Percentiles rank a stretch among this genome's conserved stretches.
phyloP scores from a whole-genome alignment of 2,888 invertebrate species.

The Tupiocoris notatus region DNA sequence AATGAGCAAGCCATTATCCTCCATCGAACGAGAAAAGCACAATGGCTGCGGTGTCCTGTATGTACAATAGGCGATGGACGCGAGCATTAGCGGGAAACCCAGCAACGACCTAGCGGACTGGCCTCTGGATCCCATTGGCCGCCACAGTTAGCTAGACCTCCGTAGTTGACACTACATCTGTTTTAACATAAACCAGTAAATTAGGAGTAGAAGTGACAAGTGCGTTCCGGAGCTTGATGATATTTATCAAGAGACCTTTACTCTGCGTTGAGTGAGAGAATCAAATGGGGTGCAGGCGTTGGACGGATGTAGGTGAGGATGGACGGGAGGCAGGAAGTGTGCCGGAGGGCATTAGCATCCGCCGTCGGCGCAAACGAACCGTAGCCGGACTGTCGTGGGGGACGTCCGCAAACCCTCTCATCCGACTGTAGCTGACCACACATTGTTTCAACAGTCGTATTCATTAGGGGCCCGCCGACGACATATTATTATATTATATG shows the following conservation, averaged over 20 bases:
- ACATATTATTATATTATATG: conserved; percentile 40
- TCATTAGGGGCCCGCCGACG: conserved; percentile 23
- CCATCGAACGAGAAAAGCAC: conserved; percentile 10
- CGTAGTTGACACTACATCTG: conserved; percentile 37
- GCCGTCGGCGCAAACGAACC: conserved; percentile 38
- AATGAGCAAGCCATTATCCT: not conserved
- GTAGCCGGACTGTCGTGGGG: not conserved
- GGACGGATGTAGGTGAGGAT: not conserved
- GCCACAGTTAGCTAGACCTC: not conserved
- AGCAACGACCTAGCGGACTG: conserved; percentile 7
- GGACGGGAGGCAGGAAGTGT: conserved; percentile 24
- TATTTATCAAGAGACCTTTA: conserved; percentile 26
- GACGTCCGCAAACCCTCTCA: not conserved
- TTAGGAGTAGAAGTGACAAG: conserved; percentile 36
- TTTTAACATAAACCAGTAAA: conserved; percentile 41
- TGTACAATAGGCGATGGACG: conserved; percentile 3
- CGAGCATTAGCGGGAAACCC: conserved; percentile 29
- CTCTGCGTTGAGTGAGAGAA: not conserved
- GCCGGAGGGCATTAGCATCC: conserved; percentile 36
- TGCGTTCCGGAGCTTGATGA: conserved; percentile 38
- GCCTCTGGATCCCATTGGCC: not conserved
- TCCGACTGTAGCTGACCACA: conserved; percentile 33
- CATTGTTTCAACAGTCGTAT: conserved; percentile 41
- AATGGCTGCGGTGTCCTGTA: not conserved
- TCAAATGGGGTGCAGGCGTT: no score